These are phyloP conservation scores for Perizoma flavofasciatum DNA, from an alignment of 2,888 invertebrate genomes.

Conservation along the genomic window DNA sequence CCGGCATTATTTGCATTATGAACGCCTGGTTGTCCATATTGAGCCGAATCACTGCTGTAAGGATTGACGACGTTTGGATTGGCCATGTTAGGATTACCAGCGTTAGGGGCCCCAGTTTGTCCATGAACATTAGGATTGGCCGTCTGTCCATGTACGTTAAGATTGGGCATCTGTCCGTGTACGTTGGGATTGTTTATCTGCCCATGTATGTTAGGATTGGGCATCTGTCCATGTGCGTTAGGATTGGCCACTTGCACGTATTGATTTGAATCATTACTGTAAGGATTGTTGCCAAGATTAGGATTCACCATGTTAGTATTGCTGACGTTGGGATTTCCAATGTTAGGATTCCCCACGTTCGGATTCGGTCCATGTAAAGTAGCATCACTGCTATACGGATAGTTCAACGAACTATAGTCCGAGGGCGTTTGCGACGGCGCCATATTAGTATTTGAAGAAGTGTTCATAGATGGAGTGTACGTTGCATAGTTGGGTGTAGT, in stretches of 20 bases:
- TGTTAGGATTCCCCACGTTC: slow-evolving; percentile 2
- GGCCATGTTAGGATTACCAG: slow-evolving; percentile 7
- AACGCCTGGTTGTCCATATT: slow-evolving; percentile 37
- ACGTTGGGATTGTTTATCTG: slow-evolving; percentile 1
- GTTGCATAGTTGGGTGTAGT: slow-evolving; percentile 62
- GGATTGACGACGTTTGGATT: slow-evolving; percentile 17
- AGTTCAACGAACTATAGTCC: slow-evolving; percentile 58
- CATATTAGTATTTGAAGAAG: slow-evolving; percentile 55
- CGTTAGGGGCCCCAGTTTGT: background rate
- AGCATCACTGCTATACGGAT: slow-evolving; percentile 51
- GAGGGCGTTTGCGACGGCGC: slow-evolving; percentile 57
- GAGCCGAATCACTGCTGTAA: slow-evolving; percentile 44
- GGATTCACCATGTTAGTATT: slow-evolving; percentile 7
- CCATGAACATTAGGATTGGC: slow-evolving; percentile 7
- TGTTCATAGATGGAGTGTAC: slow-evolving; percentile 61
- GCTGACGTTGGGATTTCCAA: slow-evolving; percentile 8
- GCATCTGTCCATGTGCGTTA: background rate
- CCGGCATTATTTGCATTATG: background rate
- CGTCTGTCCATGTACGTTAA: slow-evolving; percentile 8
- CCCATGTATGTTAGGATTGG: slow-evolving; percentile 3
- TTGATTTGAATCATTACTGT: background rate
- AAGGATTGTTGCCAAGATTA: slow-evolving; percentile 2
- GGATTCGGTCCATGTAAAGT: slow-evolving; percentile 5
- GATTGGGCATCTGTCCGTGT: background rate
- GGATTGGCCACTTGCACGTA: background rate